Percentiles rank a stretch among this genome's conserved stretches.
phyloP scores from a whole-genome alignment of 2,113 vertebrate genomes.

The Xenopus borealis region DNA sequence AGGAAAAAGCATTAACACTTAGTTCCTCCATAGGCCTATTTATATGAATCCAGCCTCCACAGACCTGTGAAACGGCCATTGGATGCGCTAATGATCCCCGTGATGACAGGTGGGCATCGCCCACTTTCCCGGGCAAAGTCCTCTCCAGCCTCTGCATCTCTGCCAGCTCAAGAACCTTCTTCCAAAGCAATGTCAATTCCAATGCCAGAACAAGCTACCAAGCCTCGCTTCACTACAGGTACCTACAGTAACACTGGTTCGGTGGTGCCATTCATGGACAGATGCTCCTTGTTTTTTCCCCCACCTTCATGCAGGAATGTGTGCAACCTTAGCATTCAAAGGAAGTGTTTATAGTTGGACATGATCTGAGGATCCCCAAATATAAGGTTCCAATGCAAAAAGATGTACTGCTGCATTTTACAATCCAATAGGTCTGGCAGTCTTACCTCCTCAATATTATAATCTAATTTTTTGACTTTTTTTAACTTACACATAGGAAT shows the following conservation, averaged over 20 bases:
- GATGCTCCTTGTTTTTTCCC: too few species aligned
- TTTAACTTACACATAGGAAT: conserved; percentile 71
- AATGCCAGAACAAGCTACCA: conserved; percentile 63
- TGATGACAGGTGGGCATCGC: conserved; percentile 68
- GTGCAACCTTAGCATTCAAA: too few species aligned
- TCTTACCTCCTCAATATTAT: too few species aligned
- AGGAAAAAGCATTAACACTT: too few species aligned
- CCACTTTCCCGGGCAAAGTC: conserved; percentile 82
- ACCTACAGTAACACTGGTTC: neutral
- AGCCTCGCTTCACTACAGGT: conserved; percentile 85
- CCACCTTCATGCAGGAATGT: too few species aligned
- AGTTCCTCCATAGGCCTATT: conserved; percentile 62
- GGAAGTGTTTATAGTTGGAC: too few species aligned
- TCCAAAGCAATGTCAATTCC: conserved; percentile 61
- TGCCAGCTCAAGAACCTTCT: conserved; percentile 62
- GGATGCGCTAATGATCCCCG: conserved; percentile 61
- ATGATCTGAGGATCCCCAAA: too few species aligned
- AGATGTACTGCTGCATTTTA: too few species aligned
- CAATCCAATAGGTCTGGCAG: too few species aligned
- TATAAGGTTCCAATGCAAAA: too few species aligned
- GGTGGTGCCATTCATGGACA: too few species aligned
- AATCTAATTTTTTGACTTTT: neutral
- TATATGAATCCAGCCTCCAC: conserved; percentile 82
- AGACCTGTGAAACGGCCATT: conserved; percentile 61
- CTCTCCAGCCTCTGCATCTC: conserved; percentile 78